Percentiles rank a stretch among this genome's conserved stretches.
Evolutionary conservation across 2,797 vertebrate genomes (phyloP).

Genomic region (Sphenodon punctatus): DNA sequence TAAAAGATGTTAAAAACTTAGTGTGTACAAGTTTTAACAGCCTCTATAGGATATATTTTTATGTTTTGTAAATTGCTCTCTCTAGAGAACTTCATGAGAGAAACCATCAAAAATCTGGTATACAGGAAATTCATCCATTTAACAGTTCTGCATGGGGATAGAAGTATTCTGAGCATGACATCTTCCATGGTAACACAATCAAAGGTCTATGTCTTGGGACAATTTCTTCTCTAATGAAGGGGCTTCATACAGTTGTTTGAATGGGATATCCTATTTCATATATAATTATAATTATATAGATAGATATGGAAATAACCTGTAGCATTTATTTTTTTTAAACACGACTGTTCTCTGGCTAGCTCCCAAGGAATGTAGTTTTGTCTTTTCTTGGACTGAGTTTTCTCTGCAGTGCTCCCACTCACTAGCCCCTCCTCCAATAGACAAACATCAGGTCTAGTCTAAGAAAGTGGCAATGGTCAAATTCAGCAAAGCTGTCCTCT

Average conservation of each 20-base stretch:
- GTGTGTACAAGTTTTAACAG: too few species aligned
- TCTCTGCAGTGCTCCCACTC: neutral
- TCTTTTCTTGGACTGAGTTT: neutral
- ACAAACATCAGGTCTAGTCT: neutral
- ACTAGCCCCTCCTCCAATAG: neutral
- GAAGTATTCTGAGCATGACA: neutral
- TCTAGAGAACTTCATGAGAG: neutral
- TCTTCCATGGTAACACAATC: neutral
- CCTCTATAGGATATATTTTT: too few species aligned
- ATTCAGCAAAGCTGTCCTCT: neutral
- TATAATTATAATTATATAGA: too few species aligned
- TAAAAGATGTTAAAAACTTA: neutral
- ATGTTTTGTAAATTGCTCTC: neutral
- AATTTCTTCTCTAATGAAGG: neutral
- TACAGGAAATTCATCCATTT: neutral
- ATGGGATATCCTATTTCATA: neutral
- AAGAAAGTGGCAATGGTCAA: neutral
- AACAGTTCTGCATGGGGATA: neutral
- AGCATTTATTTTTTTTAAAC: slow-evolving; percentile 10
- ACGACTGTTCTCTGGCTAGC: neutral
- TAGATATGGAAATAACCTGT: too few species aligned
- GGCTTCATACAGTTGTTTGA: neutral
- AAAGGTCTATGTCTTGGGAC: neutral
- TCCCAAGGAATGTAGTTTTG: neutral
- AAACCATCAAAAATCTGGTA: neutral